Conservation (phyloP, 2,888 invertebrate genomes). For the Andrena praecox region DNA sequence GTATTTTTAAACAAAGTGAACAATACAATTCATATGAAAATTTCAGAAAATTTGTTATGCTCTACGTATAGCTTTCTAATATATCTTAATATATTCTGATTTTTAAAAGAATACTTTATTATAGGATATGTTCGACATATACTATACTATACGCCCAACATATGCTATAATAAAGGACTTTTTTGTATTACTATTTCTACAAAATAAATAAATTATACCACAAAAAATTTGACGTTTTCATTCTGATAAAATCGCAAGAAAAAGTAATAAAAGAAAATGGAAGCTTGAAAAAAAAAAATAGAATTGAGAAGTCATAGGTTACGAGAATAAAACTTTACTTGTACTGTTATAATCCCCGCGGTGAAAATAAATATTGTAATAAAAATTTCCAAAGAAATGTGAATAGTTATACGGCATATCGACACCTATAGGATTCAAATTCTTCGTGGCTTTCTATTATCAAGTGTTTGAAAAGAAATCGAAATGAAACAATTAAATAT, state of each 20-base stretch:
- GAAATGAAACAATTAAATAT: slow-evolving; percentile 38
- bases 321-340: slow-evolving; percentile 8
- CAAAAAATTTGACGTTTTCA: slow-evolving; percentile 50
- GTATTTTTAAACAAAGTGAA: background rate
- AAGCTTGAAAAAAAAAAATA: slow-evolving; percentile 2
- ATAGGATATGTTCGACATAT: slow-evolving; percentile 14
- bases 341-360: background rate
- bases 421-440: slow-evolving; percentile 38
- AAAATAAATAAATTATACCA: slow-evolving; percentile 41
- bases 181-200: slow-evolving; percentile 36
- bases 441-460: slow-evolving; percentile 31
- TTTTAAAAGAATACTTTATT: slow-evolving; percentile 18
- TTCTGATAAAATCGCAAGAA: slow-evolving; percentile 12
- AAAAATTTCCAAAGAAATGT: slow-evolving; percentile 1
- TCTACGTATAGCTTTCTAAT: slow-evolving; percentile 12
- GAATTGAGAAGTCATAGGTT: background rate
- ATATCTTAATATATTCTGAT: slow-evolving; percentile 13
- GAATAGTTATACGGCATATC: background rate
- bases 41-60: slow-evolving; percentile 34
- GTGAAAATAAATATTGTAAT: slow-evolving; percentile 6
- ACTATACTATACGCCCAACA: slow-evolving; percentile 12
- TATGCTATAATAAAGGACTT: slow-evolving; percentile 26
- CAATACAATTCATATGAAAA: slow-evolving; percentile 31
- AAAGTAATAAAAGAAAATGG: background rate
- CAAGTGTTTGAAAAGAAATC: slow-evolving; percentile 28